Percentiles rank a stretch among this genome's conserved stretches.
These are phyloP conservation scores for Rutpela maculata DNA, from an alignment of 2,888 invertebrate genomes.

Conservation along the genomic window DNA sequence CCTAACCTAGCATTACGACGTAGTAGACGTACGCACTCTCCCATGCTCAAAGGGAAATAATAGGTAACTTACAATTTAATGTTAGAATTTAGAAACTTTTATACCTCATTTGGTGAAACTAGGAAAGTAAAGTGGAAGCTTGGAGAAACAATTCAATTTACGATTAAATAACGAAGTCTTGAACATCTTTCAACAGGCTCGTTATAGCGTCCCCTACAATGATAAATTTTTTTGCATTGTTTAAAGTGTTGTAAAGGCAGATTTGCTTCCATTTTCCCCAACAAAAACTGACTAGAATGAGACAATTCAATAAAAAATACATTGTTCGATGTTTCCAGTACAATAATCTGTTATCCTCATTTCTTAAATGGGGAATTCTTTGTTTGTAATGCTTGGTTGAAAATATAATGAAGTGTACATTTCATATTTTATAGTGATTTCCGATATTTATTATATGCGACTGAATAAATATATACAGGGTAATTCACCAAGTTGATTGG, in stretches of 20 bases:
- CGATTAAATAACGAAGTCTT: conserved; percentile 9
- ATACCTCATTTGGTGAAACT: too few species aligned
- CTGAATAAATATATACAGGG: too few species aligned
- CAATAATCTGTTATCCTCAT: not conserved
- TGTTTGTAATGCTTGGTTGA: not conserved
- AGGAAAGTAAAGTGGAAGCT: conserved; percentile 10
- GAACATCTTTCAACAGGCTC: not conserved
- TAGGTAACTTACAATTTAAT: too few species aligned
- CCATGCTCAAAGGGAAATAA: too few species aligned
- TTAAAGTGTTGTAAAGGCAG: conserved; percentile 17
- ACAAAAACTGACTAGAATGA: conserved; percentile 2
- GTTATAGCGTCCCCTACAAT: not conserved
- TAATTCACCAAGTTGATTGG: too few species aligned
- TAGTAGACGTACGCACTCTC: too few species aligned
- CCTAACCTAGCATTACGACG: too few species aligned
- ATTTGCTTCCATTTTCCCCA: not conserved
- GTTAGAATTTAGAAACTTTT: too few species aligned
- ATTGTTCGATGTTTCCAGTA: not conserved
- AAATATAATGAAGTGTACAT: not conserved
- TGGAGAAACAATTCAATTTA: conserved; percentile 17
- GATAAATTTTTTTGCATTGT: conserved; percentile 17
- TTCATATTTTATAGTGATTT: too few species aligned
- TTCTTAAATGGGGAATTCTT: not conserved
- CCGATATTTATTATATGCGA: too few species aligned
- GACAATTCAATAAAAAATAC: conserved; percentile 4